These are phyloP conservation scores for Ctenomys sociabilis DNA, from an alignment of 2,113 vertebrate species.

Conservation along the genomic window DNA sequence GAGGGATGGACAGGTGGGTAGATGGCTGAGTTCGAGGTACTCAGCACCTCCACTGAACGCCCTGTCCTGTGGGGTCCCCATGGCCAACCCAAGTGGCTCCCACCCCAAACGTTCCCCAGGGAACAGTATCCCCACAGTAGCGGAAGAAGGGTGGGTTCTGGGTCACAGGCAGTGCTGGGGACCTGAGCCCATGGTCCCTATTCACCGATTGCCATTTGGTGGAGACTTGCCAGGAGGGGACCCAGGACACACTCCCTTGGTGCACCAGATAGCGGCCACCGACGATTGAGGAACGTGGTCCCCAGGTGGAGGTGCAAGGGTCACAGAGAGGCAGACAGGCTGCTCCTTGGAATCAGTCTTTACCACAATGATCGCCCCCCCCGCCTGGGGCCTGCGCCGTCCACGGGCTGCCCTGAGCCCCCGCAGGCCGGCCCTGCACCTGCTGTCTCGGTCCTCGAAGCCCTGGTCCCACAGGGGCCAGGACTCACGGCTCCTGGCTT, in stretches of 20 bases:
- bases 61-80: background rate
- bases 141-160: background rate
- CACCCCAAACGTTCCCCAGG: background rate
- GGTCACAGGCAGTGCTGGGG: background rate
- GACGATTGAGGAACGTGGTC: background rate
- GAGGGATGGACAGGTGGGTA: background rate
- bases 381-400: background rate
- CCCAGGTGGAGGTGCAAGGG: background rate
- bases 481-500: constrained; percentile 70
- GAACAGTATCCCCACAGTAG: background rate
- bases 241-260: background rate
- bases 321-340: background rate
- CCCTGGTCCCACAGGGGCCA: background rate
- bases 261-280: background rate
- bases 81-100: no score
- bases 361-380: background rate
- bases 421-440: accelerated
- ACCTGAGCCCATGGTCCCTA: background rate
- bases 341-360: constrained; percentile 46
- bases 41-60: background rate
- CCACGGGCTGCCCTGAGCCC: background rate
- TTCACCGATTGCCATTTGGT: background rate
- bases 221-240: background rate
- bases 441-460: background rate
- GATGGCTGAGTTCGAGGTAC: background rate